Evolutionary conservation across 2,113 vertebrate genomes (phyloP), one percentile per base, ranked within the genome.

Genomic region (Paradoxurus hermaphroditus): DNA sequence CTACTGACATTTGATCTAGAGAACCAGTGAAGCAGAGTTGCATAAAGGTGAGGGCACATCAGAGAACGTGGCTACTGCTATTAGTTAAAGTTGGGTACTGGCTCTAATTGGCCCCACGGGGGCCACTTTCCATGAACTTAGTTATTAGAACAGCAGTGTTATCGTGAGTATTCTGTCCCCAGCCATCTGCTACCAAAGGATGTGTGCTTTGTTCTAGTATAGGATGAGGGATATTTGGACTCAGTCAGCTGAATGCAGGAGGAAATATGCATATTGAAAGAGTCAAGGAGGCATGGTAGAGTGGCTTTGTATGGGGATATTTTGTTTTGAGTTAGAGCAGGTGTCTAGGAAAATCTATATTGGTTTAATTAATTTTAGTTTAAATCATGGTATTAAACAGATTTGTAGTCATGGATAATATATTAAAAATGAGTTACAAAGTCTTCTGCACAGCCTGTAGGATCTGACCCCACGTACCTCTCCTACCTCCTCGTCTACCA

Each of bases 281-380:
- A 56, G 15, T 87, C 27, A 81, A 36, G 70, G 23, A 85, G 67
- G 59, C 41, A 5, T 23, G 23, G 49, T 18, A 70, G 44, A 41
- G 12, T 46, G 49, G 7, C 11, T 49, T 86, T 75, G 18, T 93
- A 10, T 56, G 49, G n/a, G 21, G 8, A 56, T 81, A 75, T 15
- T 85, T 56, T 78, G 44, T 51, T 91, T 87, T 79, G 34, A 87
- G 27, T 91, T 86, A 93, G n/a, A 85, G 44, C 7, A 73, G 25
- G 8, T 90, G 23, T 94, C 27, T 94, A 91, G 46, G 85, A 63
- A 95, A 94, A 89, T 59, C 59, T 72, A 79, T 39, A 72, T 94
- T 88, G 72, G 46, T 25, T 82, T n/a, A 81, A 85, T 29, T 44
- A 51, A 79, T 59, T 82, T 86, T 78, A 86, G 39, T 72, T 93